Evolutionary conservation across 2,113 vertebrate genomes (phyloP).

Genomic region (Limanda limanda): DNA sequence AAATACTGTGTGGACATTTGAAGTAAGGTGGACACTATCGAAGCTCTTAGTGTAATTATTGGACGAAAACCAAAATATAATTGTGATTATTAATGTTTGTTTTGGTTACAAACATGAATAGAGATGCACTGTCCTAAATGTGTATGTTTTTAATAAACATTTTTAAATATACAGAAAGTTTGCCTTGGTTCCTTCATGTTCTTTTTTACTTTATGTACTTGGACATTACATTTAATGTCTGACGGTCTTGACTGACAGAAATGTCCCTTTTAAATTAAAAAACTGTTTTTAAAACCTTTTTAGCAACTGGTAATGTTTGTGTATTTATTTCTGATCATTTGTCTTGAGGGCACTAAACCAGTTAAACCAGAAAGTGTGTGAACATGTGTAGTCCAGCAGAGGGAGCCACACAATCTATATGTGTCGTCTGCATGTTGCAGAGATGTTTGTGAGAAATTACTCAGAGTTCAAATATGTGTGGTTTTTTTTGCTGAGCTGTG

Average conservation of each 20-base stretch:
- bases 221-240: no score
- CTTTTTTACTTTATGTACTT: background rate
- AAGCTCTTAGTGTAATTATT: no score
- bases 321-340: background rate
- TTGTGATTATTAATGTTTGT: constrained; percentile 11
- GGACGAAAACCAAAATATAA: background rate
- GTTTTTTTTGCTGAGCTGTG: background rate
- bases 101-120: constrained; percentile 2
- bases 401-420: constrained; percentile 8
- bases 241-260: no score
- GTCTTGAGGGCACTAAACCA: background rate
- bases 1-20: background rate
- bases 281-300: no score
- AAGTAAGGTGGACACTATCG: background rate
- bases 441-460: background rate
- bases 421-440: background rate
- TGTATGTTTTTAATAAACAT: constrained; percentile 58
- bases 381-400: constrained; percentile 20
- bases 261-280: no score
- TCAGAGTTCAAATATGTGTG: background rate
- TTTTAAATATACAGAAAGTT: constrained; percentile 32
- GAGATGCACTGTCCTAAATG: background rate
- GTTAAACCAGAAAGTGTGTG: no score
- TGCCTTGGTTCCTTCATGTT: background rate
- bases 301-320: no score